Evolutionary conservation across 2,797 vertebrate species (phyloP).

Genomic region (Knipowitschia caucasica): DNA sequence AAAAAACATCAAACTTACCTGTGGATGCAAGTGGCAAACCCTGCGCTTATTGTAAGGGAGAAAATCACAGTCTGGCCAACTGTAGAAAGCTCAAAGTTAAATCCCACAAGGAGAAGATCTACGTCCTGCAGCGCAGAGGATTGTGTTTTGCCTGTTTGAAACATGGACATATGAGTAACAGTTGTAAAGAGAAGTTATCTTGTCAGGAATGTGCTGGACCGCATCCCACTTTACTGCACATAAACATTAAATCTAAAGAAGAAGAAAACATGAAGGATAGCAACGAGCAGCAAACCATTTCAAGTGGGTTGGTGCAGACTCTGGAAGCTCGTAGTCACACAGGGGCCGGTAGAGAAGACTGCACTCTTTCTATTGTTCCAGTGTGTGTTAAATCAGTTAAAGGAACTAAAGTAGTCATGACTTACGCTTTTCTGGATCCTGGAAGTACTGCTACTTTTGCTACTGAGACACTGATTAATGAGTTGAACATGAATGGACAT

Average conservation of each 20-base stretch:
- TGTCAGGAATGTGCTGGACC: constrained; percentile 21
- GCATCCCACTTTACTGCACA: constrained; percentile 5
- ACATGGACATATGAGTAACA: no score
- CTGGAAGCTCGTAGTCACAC: neutral
- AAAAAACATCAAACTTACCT: no score
- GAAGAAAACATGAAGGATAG: neutral
- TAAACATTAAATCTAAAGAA: neutral
- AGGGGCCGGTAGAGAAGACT: constrained; percentile 3
- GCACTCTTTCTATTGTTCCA: neutral
- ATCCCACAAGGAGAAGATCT: no score
- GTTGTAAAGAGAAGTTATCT: constrained; percentile 15
- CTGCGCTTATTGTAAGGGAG: no score
- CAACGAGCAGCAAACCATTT: constrained; percentile 2
- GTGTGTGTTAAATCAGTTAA: constrained; percentile 9
- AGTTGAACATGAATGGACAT: constrained; percentile 13
- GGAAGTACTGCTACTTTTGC: constrained; percentile 23
- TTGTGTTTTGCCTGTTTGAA: no score
- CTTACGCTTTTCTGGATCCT: constrained; percentile 11
- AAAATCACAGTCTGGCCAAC: no score
- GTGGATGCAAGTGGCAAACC: no score
- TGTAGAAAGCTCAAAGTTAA: no score
- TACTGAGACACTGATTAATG: constrained; percentile 10
- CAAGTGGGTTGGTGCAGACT: constrained; percentile 3
- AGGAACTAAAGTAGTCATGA: constrained; percentile 14
- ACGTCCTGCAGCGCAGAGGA: no score